A percentile compares a stretch with the other conserved stretches of the same genome.
These are phyloP conservation scores for Grantiella picta DNA, from an alignment of 2,113 vertebrate genomes.

Conservation along the genomic window DNA sequence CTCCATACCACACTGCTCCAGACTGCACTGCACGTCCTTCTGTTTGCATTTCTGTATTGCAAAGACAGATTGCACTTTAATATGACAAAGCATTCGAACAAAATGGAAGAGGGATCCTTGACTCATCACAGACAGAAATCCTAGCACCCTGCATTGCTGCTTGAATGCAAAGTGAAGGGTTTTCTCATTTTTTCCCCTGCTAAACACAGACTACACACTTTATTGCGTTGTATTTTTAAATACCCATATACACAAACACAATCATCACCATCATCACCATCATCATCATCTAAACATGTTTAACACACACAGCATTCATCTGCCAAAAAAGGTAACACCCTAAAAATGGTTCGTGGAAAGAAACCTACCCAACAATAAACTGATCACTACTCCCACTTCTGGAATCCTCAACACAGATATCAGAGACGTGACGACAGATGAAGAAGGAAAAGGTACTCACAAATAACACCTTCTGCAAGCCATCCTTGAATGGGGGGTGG, in stretches of 20 bases:
- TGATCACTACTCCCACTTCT: conserved; percentile 61
- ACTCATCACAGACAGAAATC: neutral
- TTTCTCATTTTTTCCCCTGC: neutral
- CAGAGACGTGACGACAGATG: conserved; percentile 49
- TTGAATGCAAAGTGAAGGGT: neutral
- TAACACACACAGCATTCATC: neutral
- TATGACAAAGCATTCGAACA: conserved; percentile 37
- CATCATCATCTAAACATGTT: neutral
- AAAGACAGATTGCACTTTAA: neutral
- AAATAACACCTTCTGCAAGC: conserved; percentile 86
- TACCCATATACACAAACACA: neutral
- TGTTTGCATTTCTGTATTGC: neutral
- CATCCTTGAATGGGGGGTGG: conserved; percentile 72
- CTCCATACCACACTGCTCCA: neutral
- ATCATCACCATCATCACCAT: neutral
- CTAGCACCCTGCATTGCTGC: neutral
- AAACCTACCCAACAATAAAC: conserved; percentile 63
- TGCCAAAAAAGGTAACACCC: conserved; percentile 50
- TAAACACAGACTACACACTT: neutral
- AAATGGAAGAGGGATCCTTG: conserved; percentile 49
- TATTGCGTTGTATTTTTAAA: neutral
- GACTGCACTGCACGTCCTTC: neutral
- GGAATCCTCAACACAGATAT: conserved; percentile 57
- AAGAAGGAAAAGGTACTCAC: conserved; percentile 82
- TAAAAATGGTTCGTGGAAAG: conserved; percentile 59